phyloP scores from a whole-genome alignment of 2,797 vertebrate species.

The Hafferia zeledoni region DNA sequence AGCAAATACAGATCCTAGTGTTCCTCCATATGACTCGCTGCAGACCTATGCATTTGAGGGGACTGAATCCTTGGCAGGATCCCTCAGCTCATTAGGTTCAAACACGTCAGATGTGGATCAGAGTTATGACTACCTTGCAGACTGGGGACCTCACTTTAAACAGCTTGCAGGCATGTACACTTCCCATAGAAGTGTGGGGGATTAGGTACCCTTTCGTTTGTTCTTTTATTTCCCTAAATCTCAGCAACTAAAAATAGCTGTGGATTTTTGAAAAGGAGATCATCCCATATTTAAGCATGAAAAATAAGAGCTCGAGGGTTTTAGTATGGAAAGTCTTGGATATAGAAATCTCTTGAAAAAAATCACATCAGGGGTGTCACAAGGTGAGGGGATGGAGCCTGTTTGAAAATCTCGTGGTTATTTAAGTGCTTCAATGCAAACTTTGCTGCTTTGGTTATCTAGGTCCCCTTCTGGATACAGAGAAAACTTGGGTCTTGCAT shows the following conservation, averaged over 20 bases:
- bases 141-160: conserved; percentile 74
- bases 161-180: conserved; percentile 78
- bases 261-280: not conserved
- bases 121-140: conserved; percentile 68
- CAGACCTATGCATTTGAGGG: conserved; percentile 90
- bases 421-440: not conserved
- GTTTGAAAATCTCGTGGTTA: not conserved
- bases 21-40: conserved; percentile 87
- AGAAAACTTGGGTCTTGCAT: not conserved
- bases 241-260: not conserved
- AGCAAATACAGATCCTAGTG: conserved; percentile 83
- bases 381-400: not conserved
- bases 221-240: not conserved
- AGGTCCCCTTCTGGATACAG: not conserved
- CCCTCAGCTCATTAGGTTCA: conserved; percentile 90
- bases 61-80: conserved; percentile 84
- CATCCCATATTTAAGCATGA: not conserved
- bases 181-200: not conserved
- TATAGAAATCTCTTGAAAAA: not conserved
- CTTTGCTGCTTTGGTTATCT: not conserved
- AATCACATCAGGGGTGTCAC: rapidly evolving
- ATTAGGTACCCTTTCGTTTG: not conserved
- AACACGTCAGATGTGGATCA: conserved; percentile 58
- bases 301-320: not conserved
- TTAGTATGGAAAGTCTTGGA: not conserved